phyloP scores from a whole-genome alignment of 2,888 invertebrate species.

The Dynastes grantii region DNA sequence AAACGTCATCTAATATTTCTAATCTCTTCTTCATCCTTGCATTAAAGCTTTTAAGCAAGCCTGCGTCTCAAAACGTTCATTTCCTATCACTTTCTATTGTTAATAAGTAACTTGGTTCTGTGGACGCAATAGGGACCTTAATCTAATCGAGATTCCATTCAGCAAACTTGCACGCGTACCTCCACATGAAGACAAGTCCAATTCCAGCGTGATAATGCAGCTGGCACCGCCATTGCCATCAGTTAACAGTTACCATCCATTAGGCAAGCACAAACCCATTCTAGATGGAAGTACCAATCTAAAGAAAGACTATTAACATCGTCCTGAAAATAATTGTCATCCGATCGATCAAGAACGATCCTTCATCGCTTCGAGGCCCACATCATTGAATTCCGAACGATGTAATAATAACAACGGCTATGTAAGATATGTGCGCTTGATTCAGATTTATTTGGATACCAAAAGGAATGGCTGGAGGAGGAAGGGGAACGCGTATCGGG shows the following conservation, averaged over 20 bases:
- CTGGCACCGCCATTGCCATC: not conserved
- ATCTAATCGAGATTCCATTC: conserved; percentile 13
- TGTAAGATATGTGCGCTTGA: not conserved
- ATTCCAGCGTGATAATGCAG: not conserved
- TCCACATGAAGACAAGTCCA: not conserved
- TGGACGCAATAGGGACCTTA: not conserved
- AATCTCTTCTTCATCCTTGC: no score
- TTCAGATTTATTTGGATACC: not conserved
- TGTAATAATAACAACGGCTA: not conserved
- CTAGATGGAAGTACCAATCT: conserved; percentile 23
- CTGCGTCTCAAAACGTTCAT: no score
- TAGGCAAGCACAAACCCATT: conserved; percentile 24
- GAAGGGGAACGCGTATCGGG: not conserved
- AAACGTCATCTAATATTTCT: no score
- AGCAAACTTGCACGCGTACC: not conserved
- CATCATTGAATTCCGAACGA: not conserved
- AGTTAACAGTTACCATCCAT: conserved; percentile 27
- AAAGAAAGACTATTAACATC: conserved; percentile 34
- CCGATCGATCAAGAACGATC: conserved; percentile 29
- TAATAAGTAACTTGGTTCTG: not conserved
- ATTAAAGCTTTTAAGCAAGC: no score
- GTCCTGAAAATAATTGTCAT: conserved; percentile 39
- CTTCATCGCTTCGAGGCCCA: conserved; percentile 1
- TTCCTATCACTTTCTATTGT: not conserved
- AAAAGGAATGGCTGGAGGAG: not conserved